Evolutionary conservation across 2,888 invertebrate genomes (phyloP).

Genomic region (Callyntrura sp.): DNA sequence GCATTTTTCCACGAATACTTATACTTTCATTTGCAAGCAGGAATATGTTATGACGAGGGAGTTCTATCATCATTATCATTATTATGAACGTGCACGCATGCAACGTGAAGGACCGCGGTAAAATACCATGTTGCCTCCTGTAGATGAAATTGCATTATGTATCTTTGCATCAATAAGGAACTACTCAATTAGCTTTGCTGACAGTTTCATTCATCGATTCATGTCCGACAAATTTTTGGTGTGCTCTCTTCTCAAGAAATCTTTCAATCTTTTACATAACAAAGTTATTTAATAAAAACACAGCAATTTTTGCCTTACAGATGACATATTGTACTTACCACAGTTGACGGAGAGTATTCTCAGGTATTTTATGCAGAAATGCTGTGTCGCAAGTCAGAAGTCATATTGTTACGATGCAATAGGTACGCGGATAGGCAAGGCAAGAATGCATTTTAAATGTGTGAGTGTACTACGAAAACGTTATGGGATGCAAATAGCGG

Average conservation of each 20-base stretch:
- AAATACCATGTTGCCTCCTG: background rate
- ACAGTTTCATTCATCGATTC: conserved; percentile 3
- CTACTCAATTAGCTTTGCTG: background rate
- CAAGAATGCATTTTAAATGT: background rate
- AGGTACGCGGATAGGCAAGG: background rate
- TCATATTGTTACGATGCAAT: too few species aligned
- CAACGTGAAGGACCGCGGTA: conserved; percentile 6
- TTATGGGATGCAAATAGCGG: background rate
- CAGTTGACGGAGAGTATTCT: conserved; percentile 23
- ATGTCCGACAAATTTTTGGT: background rate
- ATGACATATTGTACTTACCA: background rate
- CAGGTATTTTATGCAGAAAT: conserved; percentile 66
- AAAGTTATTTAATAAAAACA: conserved; percentile 44
- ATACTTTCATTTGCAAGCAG: conserved; percentile 43
- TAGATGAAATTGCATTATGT: background rate
- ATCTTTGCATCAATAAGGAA: conserved; percentile 2
- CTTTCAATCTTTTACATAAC: conserved; percentile 22
- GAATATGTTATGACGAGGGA: background rate
- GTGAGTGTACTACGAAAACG: background rate
- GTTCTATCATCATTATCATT: background rate
- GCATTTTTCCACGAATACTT: background rate
- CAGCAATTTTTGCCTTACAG: background rate
- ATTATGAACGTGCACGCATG: background rate
- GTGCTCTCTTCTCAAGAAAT: background rate
- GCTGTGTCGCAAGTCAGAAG: conserved; percentile 39